Evolutionary conservation across 2,797 vertebrate species (phyloP).

Genomic region (Podarcis siculus): DNA sequence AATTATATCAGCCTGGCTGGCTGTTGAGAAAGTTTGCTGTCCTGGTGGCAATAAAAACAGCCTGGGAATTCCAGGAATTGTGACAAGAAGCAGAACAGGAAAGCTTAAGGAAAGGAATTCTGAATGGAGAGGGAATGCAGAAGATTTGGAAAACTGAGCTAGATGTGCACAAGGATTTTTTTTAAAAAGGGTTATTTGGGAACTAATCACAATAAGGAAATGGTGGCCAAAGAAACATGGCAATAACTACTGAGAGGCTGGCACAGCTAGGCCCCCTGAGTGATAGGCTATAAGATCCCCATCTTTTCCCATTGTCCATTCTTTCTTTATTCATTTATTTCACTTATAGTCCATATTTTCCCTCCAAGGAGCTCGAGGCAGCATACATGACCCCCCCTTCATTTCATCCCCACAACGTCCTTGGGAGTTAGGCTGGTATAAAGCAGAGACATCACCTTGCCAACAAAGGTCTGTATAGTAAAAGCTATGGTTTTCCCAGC

Average conservation of each 20-base stretch:
- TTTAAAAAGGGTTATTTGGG: neutral
- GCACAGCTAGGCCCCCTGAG: no score
- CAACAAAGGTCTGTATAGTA: no score
- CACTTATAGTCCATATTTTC: no score
- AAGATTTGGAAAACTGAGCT: neutral
- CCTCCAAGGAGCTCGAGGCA: no score
- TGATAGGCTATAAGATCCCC: no score
- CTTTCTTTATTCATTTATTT: no score
- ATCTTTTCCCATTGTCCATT: neutral
- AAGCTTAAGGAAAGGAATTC: neutral
- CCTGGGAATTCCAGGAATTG: fast-evolving
- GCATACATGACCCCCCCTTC: no score
- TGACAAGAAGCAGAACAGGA: neutral
- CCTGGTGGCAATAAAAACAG: conserved; percentile 31
- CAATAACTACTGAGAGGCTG: neutral
- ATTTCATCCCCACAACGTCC: no score
- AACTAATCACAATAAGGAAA: neutral
- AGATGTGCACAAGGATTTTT: neutral
- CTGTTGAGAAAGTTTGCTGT: conserved; percentile 25
- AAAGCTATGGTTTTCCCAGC: no score
- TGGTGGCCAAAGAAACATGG: neutral
- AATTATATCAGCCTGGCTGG: conserved; percentile 49
- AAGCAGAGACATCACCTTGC: no score
- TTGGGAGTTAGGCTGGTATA: no score
- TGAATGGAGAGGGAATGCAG: neutral